Evolutionary conservation across 2,797 vertebrate species (phyloP).

Genomic region (Pygocentrus nattereri): DNA sequence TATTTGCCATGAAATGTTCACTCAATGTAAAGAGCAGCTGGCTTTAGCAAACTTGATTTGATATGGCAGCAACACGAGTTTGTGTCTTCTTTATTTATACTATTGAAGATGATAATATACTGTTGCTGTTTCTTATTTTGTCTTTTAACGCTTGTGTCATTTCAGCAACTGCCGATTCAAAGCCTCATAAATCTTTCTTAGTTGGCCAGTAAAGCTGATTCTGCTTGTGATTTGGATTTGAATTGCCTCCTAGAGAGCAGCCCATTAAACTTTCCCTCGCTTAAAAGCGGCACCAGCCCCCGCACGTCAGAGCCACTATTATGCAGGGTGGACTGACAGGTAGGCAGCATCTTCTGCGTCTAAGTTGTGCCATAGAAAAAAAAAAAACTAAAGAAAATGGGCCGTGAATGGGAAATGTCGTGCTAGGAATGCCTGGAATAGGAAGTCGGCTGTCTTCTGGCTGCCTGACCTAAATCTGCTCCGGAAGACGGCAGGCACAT

Average conservation of each 20-base stretch:
- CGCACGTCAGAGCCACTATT: conserved; percentile 9
- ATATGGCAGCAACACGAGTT: neutral
- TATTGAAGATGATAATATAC: neutral
- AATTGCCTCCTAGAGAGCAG: neutral
- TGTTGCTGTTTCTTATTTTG: neutral
- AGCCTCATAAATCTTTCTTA: neutral
- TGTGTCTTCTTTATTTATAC: neutral
- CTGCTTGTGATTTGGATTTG: neutral
- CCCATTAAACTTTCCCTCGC: conserved; percentile 3
- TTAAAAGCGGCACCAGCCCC: neutral
- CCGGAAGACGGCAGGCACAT: neutral
- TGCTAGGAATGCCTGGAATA: conserved; percentile 21
- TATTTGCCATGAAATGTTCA: no score
- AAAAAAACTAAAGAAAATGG: neutral
- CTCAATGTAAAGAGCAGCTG: neutral
- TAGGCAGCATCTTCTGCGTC: conserved; percentile 4
- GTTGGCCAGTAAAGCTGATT: neutral
- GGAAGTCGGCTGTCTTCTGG: conserved; percentile 14
- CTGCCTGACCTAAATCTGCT: conserved; percentile 37
- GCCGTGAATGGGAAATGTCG: neutral
- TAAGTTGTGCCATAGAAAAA: conserved; percentile 15
- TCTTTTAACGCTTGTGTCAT: no score
- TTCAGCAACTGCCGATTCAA: neutral
- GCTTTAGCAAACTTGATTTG: neutral
- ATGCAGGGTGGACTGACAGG: conserved; percentile 18